Conservation (phyloP, 2,888 invertebrate species). For the Mesodorylaimus sp. region DNA sequence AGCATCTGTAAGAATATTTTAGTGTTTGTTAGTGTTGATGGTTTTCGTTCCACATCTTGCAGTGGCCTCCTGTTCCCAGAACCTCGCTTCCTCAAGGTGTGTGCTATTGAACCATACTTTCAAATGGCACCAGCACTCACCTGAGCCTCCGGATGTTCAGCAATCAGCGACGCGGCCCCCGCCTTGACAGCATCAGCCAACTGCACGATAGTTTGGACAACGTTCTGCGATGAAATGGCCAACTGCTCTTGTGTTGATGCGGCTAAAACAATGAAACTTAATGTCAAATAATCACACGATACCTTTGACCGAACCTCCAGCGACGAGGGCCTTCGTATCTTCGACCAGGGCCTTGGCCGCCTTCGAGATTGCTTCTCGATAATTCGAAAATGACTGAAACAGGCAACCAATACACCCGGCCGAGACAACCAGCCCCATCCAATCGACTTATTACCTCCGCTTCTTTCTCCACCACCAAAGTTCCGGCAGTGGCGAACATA, state of each 20-base stretch:
- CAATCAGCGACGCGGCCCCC: constrained; percentile 83
- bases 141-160: constrained; percentile 84
- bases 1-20: no score
- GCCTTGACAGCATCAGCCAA: constrained; percentile 90
- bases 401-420: no score
- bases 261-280: no score
- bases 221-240: constrained; percentile 85
- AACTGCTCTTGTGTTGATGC: constrained; percentile 88
- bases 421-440: background rate
- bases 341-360: constrained; percentile 95
- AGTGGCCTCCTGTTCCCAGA: no score
- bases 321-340: constrained; percentile 93
- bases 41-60: no score
- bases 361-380: constrained; percentile 57
- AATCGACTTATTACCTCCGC: no score
- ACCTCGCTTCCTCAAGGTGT: no score
- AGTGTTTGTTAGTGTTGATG: no score
- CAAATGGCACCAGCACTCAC: no score
- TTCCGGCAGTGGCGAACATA: constrained; percentile 95
- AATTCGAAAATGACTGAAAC: constrained; percentile 59
- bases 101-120: no score
- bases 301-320: no score
- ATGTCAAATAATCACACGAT: no score
- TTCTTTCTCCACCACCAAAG: constrained; percentile 78
- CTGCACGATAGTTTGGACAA: constrained; percentile 85